Evolutionary conservation across 2,113 vertebrate species (phyloP), one percentile per base, ranked within the genome.

Genomic region (Chloroceryle aenea): DNA sequence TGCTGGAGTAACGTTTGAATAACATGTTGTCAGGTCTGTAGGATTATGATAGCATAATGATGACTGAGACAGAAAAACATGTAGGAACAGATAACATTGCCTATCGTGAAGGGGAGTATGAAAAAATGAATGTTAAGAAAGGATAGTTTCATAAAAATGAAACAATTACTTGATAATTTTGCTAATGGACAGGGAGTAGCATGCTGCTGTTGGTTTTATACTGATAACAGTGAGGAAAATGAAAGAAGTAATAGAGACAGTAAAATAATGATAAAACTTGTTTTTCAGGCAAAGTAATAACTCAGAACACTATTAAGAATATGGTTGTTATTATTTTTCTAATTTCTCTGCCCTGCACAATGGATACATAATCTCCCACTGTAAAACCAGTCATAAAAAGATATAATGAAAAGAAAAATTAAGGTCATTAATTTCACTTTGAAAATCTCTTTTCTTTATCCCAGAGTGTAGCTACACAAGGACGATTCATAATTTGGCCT

Each of bases 281-380:
- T n/a, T 94, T 94, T 94, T 50, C 69, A 91, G n/a, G 48, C 81
- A 82, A 85, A 85, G 34, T 55, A 84, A 69, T 67, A 67, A 69
- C 30, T 72, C 40, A 26, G 14, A 64, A 72, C 7, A 42, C 15
- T 68, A 64, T 45, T 52, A 75, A 63, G 21, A 72, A 64, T 67
- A 85, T 27, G 11, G 3, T 29, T 91, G n/a, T 23, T 73, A 27
- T 55, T 81, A 36, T 23, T 72, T 92, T 86, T 76, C 15, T 56
- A 29, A 14, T 59, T 64, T 61, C 75, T 95, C 62, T 82, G 25
- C 25, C 14, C 50, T 72, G 23, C 23, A 62, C 26, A 67, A 47
- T 50, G 5, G 7, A 47, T 75, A 50, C 15, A 11, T 56, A 16
- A 63, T 92, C 30, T 75, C 13, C 10, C 13, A 36, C 30, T 87